Evolutionary conservation across 2,888 invertebrate species (phyloP).

Genomic region (Cataglyphis albicans): DNA sequence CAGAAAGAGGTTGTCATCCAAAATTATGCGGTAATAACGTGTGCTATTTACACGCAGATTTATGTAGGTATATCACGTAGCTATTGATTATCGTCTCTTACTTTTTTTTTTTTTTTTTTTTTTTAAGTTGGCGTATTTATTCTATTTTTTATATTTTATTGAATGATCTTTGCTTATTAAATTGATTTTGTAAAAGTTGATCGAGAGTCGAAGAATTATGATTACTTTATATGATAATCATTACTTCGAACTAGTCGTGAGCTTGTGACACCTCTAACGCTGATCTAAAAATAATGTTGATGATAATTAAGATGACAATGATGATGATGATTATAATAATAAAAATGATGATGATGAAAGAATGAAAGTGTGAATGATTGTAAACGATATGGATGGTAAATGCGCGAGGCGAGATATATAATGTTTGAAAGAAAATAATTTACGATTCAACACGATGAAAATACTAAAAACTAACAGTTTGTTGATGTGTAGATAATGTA

Average conservation of each 20-base stretch:
- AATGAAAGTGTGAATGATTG: conserved; percentile 52
- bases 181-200: conserved; percentile 51
- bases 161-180: conserved; percentile 51
- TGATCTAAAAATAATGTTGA: conserved; percentile 39
- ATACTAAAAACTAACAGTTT: conserved; percentile 84
- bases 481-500: conserved; percentile 86
- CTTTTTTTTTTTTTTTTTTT: conserved; percentile 54
- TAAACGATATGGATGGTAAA: conserved; percentile 39
- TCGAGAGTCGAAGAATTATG: conserved; percentile 58
- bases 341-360: conserved; percentile 35
- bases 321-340: conserved; percentile 42
- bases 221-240: conserved; percentile 63
- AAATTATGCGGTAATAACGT: conserved; percentile 40
- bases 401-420: conserved; percentile 22
- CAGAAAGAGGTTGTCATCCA: conserved; percentile 18
- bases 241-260: conserved; percentile 75
- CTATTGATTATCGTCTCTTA: conserved; percentile 51
- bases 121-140: conserved; percentile 81
- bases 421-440: conserved; percentile 64
- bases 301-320: conserved; percentile 40
- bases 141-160: conserved; percentile 68
- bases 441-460: conserved; percentile 64
- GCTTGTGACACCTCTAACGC: conserved; percentile 58
- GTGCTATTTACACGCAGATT: background rate
- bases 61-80: conserved; percentile 18